Percentiles rank a stretch among this genome's conserved stretches.
phyloP scores from a whole-genome alignment of 1,140 invertebrate species.

The Drosophila teissieri region DNA sequence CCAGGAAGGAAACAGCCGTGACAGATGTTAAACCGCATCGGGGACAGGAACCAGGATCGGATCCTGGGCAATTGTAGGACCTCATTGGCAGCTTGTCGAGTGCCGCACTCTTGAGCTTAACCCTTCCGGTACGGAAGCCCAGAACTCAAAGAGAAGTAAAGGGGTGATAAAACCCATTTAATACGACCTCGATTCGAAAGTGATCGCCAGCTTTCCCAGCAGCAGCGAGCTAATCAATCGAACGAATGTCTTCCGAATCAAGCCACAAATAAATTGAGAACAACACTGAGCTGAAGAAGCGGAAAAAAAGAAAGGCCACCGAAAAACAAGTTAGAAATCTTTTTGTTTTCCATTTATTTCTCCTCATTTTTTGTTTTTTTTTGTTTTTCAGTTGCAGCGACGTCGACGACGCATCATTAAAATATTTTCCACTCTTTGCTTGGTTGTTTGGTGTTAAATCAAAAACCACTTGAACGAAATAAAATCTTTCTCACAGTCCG shows the following conservation, averaged over 20 bases:
- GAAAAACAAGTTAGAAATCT: conserved; percentile 78
- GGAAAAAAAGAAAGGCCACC: conserved; percentile 60
- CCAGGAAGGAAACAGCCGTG: conserved; percentile 62
- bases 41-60: conserved; percentile 33
- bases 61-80: conserved; percentile 23
- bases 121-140: conserved; percentile 20
- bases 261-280: conserved; percentile 55
- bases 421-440: conserved; percentile 73
- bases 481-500: conserved; percentile 80
- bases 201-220: conserved; percentile 41
- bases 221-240: conserved; percentile 64
- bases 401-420: conserved; percentile 73
- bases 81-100: conserved; percentile 71
- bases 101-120: conserved; percentile 41
- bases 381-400: conserved; percentile 63
- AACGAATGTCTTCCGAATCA: conserved; percentile 48
- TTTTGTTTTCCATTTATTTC: conserved; percentile 55
- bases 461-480: conserved; percentile 83
- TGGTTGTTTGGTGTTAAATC: conserved; percentile 76
- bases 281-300: conserved; percentile 25
- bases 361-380: conserved; percentile 4
- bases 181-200: conserved; percentile 41
- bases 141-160: not conserved
- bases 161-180: conserved; percentile 25
- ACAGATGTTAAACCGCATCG: conserved; percentile 76